Evolutionary conservation across 1,140 invertebrate genomes (phyloP), one percentile per base, ranked within the genome.

Genomic region (Drosophila sulfurigaster): DNA sequence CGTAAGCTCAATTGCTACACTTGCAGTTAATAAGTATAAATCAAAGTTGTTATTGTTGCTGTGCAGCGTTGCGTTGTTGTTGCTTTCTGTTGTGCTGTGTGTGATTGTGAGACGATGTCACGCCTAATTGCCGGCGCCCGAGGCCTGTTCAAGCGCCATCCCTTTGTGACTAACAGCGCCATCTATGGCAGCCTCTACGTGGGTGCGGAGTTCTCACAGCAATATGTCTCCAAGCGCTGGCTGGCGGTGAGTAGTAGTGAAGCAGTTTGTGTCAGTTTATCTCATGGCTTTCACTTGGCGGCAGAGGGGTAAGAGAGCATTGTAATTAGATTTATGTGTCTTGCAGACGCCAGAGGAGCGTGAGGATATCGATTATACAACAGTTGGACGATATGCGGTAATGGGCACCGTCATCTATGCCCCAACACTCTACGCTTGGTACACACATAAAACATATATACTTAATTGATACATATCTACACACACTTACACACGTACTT

Each of bases 171-270:
- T 41, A 97, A 97, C 90, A 95, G 95, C n/a, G 81, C 94, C 1
- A 94, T 96, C 5, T 97, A 97, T 90, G 96, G 96, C 8, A 94
- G 94, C 0, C 95, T 97, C 79, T 97, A 96, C 86, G 95, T 95
- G 1, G 95, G 95, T 3, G 96, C 96, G 0, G 97, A 97, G 88
- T 94, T 96, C 52, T 94, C 95, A 0, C 96, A 97, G 82, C 96
- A 97, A 92, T 95, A 94, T 28, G 94, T 96, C 35, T 95, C 94
- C 16, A 96, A 94, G 48, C 83, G 78, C 13, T 88, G 74, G 78
- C 43, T 89, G 46, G 32, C 81, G 56, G 85, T 89, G 41, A 85
- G 85, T 81, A 85, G 85, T 81, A 85, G 85, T 79, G 16, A 48
- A 57, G 8, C 11, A 48, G 15, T 57, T 25, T 25, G 20, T 57